phyloP scores from a whole-genome alignment of 1,140 invertebrate genomes.

The Lepidurus couesii region DNA sequence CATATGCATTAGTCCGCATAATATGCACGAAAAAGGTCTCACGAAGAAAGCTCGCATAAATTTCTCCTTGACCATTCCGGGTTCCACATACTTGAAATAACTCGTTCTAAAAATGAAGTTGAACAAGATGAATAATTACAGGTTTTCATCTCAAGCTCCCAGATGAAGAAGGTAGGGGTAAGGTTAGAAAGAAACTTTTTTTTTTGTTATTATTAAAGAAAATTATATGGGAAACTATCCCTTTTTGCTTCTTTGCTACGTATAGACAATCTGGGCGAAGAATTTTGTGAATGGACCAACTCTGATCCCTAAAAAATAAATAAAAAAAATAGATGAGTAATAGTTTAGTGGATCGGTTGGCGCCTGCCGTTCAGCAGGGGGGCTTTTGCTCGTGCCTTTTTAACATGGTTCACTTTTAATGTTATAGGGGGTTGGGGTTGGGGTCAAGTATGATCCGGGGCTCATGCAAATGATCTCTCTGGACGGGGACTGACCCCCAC shows the following conservation, averaged over 20 bases:
- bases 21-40: too few species aligned
- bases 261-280: slow-evolving; percentile 3
- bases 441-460: neutral
- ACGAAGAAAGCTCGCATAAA: too few species aligned
- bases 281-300: slow-evolving; percentile 19
- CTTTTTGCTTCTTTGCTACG: neutral
- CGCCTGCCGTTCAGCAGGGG: slow-evolving; percentile 16
- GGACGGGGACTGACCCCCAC: neutral
- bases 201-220: neutral
- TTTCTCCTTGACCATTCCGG: neutral
- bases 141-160: neutral
- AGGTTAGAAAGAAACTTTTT: neutral
- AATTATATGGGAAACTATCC: neutral
- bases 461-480: slow-evolving; percentile 1
- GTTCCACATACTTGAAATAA: neutral
- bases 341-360: slow-evolving; percentile 18
- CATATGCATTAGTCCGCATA: too few species aligned
- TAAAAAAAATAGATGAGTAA: neutral
- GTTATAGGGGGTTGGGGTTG: neutral
- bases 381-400: neutral
- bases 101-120: neutral
- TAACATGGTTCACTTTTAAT: neutral
- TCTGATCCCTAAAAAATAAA: neutral
- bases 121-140: neutral
- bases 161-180: neutral